These are phyloP conservation scores for Chaetodon trifascialis DNA, from an alignment of 2,113 vertebrate genomes.

Conservation along the genomic window DNA sequence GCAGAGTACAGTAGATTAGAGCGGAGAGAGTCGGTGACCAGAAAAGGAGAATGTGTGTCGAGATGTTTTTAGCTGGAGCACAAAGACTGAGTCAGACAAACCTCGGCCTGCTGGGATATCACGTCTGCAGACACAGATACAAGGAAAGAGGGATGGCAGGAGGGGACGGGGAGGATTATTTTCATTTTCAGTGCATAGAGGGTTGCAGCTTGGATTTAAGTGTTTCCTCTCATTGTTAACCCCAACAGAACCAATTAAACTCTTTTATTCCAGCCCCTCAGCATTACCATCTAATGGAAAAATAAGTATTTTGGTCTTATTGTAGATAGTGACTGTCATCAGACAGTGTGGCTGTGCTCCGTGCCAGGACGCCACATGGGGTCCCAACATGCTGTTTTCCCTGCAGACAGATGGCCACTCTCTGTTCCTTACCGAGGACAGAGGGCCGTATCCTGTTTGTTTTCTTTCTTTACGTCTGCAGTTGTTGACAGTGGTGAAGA, in stretches of 20 bases:
- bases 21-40: conserved; percentile 45
- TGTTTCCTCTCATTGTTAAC: neutral
- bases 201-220: neutral
- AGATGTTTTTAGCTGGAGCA: conserved; percentile 64
- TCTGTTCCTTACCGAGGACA: conserved; percentile 15
- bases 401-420: conserved; percentile 62
- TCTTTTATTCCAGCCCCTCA: neutral
- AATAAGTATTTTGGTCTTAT: conserved; percentile 40
- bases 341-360: conserved; percentile 13
- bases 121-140: conserved; percentile 53
- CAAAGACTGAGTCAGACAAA: conserved; percentile 58
- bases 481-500: conserved; percentile 48
- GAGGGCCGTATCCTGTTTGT: conserved; percentile 51
- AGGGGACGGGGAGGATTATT: neutral
- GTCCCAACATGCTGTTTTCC: conserved; percentile 64
- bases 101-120: conserved; percentile 56
- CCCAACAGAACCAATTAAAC: conserved; percentile 7
- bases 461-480: conserved; percentile 51
- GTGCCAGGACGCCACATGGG: conserved; percentile 59
- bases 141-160: neutral
- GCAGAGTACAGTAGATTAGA: conserved; percentile 49
- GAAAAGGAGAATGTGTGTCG: conserved; percentile 59
- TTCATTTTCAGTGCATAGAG: neutral
- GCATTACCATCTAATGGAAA: conserved; percentile 22
- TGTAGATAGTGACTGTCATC: conserved; percentile 45